Evolutionary conservation across 37 sponge, comb jelly and placozoan species (phyloP).

Genomic region (Mnemiopsis leidyi): DNA sequence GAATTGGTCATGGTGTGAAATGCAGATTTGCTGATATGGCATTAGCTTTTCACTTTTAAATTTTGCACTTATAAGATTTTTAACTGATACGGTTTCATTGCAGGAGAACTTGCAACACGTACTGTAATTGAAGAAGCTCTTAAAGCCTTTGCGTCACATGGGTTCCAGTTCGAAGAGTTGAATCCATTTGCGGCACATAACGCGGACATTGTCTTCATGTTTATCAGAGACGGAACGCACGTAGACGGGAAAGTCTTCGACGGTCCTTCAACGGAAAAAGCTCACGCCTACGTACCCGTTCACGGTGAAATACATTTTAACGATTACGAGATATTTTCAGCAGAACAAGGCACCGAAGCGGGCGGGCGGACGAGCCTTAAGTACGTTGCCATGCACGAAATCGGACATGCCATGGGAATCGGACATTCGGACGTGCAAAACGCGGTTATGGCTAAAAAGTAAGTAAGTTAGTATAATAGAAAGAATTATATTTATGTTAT

Average conservation of each 20-base stretch:
- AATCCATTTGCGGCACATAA: background rate
- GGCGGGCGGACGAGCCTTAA: background rate
- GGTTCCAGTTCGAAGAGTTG: background rate
- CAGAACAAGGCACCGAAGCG: background rate
- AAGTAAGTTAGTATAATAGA: no score
- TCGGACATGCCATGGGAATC: background rate
- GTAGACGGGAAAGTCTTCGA: background rate
- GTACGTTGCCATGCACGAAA: background rate
- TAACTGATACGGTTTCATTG: no score
- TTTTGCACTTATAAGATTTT: no score
- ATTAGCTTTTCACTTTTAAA: no score
- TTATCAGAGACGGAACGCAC: background rate
- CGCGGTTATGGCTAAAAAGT: background rate
- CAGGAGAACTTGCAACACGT: background rate
- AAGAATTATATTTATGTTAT: no score
- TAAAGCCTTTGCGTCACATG: background rate
- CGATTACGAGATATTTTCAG: background rate
- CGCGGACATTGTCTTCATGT: conserved; percentile 17
- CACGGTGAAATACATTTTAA: background rate
- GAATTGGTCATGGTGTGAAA: no score
- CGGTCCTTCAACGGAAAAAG: background rate
- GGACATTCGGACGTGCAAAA: background rate
- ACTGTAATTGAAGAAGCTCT: background rate
- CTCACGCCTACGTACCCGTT: background rate
- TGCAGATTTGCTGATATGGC: no score